These are phyloP conservation scores for Hemiprocne comata DNA, from an alignment of 2,113 vertebrate genomes.

Conservation along the genomic window DNA sequence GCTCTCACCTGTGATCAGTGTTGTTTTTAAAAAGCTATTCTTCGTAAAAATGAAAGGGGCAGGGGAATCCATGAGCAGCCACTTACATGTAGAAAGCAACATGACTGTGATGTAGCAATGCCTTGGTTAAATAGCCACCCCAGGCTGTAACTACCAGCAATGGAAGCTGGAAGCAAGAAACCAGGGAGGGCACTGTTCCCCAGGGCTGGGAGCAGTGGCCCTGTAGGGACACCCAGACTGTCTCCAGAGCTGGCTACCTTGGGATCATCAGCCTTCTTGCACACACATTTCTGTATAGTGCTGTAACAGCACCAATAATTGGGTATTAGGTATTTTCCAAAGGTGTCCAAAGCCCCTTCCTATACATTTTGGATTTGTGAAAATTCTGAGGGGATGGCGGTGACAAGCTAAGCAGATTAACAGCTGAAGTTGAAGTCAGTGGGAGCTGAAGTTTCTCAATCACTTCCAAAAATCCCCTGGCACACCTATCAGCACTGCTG, in stretches of 20 bases:
- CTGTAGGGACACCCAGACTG: neutral
- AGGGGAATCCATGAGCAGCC: neutral
- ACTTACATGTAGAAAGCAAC: neutral
- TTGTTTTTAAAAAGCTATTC: neutral
- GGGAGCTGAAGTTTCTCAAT: neutral
- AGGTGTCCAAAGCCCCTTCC: neutral
- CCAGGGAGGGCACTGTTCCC: neutral
- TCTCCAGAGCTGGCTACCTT: neutral
- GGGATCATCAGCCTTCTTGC: neutral
- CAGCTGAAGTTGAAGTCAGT: neutral
- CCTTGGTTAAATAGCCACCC: neutral
- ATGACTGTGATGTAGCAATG: rapidly evolving
- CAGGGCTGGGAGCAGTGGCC: neutral
- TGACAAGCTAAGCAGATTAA: neutral
- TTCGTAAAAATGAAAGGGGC: neutral
- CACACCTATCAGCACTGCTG: neutral
- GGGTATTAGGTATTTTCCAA: neutral
- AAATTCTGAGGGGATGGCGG: neutral
- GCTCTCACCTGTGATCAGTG: neutral
- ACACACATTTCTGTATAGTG: rapidly evolving
- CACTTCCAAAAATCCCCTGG: neutral
- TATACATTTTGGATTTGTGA: neutral
- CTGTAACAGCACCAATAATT: rapidly evolving
- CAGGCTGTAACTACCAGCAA: neutral
- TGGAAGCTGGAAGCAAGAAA: neutral